A percentile compares a stretch with the other conserved stretches of the same genome.
Conservation (phyloP, 2,888 invertebrate genomes). For the Drosophila gaucha region DNA sequence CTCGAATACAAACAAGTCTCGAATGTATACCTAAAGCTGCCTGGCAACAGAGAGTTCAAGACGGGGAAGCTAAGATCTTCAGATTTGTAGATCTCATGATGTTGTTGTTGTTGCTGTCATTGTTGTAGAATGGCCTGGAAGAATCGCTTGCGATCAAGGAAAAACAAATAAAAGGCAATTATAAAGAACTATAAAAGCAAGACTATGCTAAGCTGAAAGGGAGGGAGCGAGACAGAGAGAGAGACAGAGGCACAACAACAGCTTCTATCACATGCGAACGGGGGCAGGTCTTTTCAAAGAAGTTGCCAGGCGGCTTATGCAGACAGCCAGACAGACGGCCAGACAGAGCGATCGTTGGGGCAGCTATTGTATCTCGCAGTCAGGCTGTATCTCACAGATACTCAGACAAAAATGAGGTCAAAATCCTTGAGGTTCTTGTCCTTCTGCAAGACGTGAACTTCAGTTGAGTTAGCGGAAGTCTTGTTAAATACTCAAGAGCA, state of each 20-base stretch:
- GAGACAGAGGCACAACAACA: background rate
- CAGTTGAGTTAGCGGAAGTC: too few species aligned
- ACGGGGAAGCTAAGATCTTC: constrained; percentile 8
- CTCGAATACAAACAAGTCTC: constrained; percentile 13
- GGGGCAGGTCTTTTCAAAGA: constrained; percentile 56
- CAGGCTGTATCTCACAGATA: constrained; percentile 34
- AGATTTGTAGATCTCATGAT: constrained; percentile 4
- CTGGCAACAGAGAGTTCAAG: constrained; percentile 56
- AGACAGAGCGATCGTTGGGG: constrained; percentile 8
- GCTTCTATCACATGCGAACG: constrained; percentile 30
- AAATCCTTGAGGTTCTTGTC: constrained; percentile 84
- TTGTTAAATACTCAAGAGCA: constrained; percentile 2
- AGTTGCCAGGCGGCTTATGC: constrained; percentile 56
- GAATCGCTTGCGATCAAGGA: constrained; percentile 19
- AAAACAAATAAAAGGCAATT: constrained; percentile 63
- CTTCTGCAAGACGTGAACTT: constrained; percentile 58
- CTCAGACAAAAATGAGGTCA: constrained; percentile 77
- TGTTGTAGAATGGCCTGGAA: too few species aligned
- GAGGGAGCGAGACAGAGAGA: background rate
- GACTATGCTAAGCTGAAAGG: constrained; percentile 4
- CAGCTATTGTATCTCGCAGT: constrained; percentile 38
- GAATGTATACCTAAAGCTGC: constrained; percentile 28
- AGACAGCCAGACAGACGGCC: constrained; percentile 16
- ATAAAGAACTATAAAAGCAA: constrained; percentile 48
- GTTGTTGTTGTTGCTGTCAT: constrained; percentile 7